A percentile compares a stretch with the other conserved stretches of the same genome.
Evolutionary conservation across 2,888 invertebrate species (phyloP).

Genomic region (Caradrina kadenii): DNA sequence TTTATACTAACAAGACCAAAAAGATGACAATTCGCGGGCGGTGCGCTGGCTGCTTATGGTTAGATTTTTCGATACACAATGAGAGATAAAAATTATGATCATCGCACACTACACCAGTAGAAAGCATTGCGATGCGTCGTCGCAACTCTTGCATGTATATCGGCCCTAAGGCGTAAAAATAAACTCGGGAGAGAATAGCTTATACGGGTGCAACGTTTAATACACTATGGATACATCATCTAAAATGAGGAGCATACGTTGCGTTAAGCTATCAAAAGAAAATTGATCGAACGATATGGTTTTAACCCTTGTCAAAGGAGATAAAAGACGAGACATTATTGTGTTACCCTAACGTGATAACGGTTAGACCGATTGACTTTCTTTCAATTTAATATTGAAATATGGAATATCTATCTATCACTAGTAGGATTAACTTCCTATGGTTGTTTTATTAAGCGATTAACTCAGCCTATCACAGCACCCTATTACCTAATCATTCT

Average conservation of each 20-base stretch:
- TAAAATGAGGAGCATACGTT: neutral
- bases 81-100: no score
- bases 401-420: neutral
- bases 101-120: no score
- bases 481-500: no score
- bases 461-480: neutral
- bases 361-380: neutral
- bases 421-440: no score
- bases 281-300: neutral
- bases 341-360: neutral
- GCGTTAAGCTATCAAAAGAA: neutral
- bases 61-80: no score
- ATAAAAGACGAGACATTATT: slow-evolving; percentile 4
- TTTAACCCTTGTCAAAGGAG: neutral
- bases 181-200: slow-evolving; percentile 26
- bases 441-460: no score
- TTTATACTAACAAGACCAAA: no score
- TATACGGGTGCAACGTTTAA: slow-evolving; percentile 22
- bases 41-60: no score
- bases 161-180: slow-evolving; percentile 20
- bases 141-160: neutral
- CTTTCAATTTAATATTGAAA: neutral
- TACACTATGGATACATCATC: neutral
- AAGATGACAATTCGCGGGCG: no score
- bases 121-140: neutral